Base-by-base conservation (phyloP, 2,888 invertebrate species). In the Parnassius glacialis region DNA sequence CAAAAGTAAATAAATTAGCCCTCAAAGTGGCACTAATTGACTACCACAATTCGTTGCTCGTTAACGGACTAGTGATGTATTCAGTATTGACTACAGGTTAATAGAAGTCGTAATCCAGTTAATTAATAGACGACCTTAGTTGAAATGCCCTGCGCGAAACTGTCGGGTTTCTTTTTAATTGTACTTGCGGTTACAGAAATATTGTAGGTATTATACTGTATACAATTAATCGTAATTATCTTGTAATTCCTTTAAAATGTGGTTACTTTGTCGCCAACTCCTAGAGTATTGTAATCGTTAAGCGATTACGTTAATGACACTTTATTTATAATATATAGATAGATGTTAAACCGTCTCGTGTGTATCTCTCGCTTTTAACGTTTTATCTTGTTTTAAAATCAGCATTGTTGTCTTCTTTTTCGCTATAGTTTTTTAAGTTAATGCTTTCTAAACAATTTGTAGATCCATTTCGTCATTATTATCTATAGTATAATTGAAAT, bases 291-390 rank as follows among this genome's bases (percentile, higher is more conserved):
- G 34, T 34, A 7, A 34, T 34, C 7, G 34, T 34, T 5, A 34
- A 7, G 5, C 34, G 1, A 34, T 34, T 34, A 34, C 0, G 7
- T 34, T 34, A 34, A 7, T 34, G 3, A 34, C 34, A 34, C 34
- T 34, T 34, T 34, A 7, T 34, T 34, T 34, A 34, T 34, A 34
- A 34, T 34, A 34, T 34, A 34, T 34, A 7, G 56, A 62, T 64
- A 56, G 57, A 54, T 64, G 64, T 67, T 65, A 64, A 73, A 85
- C 87, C 80, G 87, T 83, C 87, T 87, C 87, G 87, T 87, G 86
- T 84, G 74, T 81, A 78, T 72, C 74, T 71, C 67, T 72, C 68
- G 68, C 73, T 70, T 72, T 65, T 61, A 64, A 57, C 64, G 65
- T 66, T 64, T 60, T 64, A 52, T 62, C 57, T 68, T 74, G 68